Conservation (phyloP, 2,113 vertebrate genomes). For the Microcebus murinus region DNA sequence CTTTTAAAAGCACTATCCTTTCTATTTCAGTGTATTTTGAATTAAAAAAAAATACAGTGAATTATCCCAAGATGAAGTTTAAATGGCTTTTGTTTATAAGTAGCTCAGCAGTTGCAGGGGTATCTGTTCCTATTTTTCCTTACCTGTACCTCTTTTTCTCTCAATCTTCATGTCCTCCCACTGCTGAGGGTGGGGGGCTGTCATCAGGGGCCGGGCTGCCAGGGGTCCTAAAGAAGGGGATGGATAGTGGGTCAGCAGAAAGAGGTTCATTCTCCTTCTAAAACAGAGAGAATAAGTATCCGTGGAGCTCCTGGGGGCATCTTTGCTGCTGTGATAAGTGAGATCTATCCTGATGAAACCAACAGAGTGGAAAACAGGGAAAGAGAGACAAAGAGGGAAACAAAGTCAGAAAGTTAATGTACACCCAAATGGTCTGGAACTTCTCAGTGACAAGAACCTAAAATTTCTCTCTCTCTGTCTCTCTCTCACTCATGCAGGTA, state of each 20-base stretch:
- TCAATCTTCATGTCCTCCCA: neutral
- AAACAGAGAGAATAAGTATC: neutral
- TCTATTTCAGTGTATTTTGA: neutral
- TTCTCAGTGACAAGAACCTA: neutral
- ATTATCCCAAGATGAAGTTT: conserved; percentile 51
- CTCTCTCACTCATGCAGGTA: no score
- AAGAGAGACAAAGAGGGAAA: neutral
- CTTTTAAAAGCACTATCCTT: neutral
- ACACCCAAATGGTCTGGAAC: neutral
- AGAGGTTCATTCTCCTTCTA: neutral
- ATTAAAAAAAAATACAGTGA: neutral
- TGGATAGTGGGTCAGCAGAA: neutral
- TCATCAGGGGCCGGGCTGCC: neutral
- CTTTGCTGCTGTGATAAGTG: neutral
- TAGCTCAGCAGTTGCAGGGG: neutral
- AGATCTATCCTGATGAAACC: neutral
- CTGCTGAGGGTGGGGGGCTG: neutral
- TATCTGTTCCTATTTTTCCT: neutral
- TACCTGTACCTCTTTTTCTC: neutral
- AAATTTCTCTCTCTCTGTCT: neutral
- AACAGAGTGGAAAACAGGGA: neutral
- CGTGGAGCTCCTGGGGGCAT: neutral
- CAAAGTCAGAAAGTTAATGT: neutral
- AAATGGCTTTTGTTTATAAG: conserved; percentile 58
- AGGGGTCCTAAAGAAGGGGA: neutral